Evolutionary conservation across 2,888 invertebrate species (phyloP).

Genomic region (Drosophila robusta): DNA sequence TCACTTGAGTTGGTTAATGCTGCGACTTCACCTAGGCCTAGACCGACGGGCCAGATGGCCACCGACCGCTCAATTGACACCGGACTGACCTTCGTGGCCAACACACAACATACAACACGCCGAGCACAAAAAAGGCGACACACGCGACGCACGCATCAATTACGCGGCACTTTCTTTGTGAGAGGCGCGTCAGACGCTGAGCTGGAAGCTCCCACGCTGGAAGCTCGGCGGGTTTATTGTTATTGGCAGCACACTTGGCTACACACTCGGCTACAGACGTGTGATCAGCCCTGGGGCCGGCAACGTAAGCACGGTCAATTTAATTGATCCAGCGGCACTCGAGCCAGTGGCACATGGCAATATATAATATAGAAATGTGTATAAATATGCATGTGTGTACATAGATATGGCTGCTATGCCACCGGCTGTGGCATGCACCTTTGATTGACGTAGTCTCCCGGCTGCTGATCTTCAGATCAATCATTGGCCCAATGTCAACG

Average conservation of each 20-base stretch:
- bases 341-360: constrained; percentile 26
- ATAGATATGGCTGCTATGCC: constrained; percentile 1
- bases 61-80: constrained; percentile 61
- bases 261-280: not conserved
- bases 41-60: constrained; percentile 13
- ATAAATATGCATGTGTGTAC: not conserved
- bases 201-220: constrained; percentile 62
- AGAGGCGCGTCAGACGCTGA: constrained; percentile 9
- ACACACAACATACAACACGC: constrained; percentile 17
- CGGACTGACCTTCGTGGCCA: constrained; percentile 52
- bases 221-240: constrained; percentile 18
- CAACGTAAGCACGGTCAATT: constrained; percentile 73
- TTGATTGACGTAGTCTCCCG: constrained; percentile 30
- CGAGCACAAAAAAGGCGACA: constrained; percentile 29
- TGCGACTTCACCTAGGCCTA: constrained; percentile 40
- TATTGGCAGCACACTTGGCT: constrained; percentile 5
- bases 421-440: constrained; percentile 53
- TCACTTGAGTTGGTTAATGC: constrained; percentile 26
- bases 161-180: constrained; percentile 70
- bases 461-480: constrained; percentile 36
- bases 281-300: constrained; percentile 4
- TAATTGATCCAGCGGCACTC: constrained; percentile 68
- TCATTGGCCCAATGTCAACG: constrained; percentile 50
- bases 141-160: constrained; percentile 70
- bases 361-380: not conserved